Evolutionary conservation across 2,888 invertebrate species (phyloP).

Genomic region (Zelleria hepariella): DNA sequence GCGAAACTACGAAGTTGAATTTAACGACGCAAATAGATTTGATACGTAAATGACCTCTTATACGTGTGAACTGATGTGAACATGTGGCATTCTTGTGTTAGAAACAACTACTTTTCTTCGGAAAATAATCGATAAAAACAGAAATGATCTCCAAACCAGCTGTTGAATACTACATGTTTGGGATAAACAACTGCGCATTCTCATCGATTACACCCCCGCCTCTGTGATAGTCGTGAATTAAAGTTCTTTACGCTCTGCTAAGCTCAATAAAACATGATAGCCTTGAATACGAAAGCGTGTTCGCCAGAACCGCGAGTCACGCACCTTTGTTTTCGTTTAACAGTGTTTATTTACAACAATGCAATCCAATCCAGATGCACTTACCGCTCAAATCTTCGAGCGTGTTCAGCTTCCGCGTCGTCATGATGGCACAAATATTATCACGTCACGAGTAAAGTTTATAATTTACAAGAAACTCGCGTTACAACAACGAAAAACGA

Average conservation of each 20-base stretch:
- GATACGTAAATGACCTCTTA: neutral
- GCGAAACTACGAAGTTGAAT: constrained; percentile 17
- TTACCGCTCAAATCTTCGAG: constrained; percentile 66
- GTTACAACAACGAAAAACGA: neutral
- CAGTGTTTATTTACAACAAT: constrained; percentile 1
- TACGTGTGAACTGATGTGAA: neutral
- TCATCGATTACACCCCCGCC: neutral
- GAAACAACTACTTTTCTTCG: neutral
- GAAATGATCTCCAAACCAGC: neutral
- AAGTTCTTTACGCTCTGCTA: constrained; percentile 5
- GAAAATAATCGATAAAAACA: neutral
- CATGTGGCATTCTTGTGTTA: neutral
- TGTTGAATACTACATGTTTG: neutral
- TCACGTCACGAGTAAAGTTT: constrained; percentile 4
- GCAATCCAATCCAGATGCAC: constrained; percentile 19
- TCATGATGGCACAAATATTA: constrained; percentile 31
- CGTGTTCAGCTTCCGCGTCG: constrained; percentile 59
- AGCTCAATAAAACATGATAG: constrained; percentile 6
- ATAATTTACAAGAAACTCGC: neutral
- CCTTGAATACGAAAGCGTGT: constrained; percentile 23
- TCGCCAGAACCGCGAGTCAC: constrained; percentile 34
- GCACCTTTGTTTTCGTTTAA: constrained; percentile 13
- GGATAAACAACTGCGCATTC: neutral
- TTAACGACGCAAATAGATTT: constrained; percentile 26
- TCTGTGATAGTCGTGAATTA: neutral